Conservation (phyloP, 2,113 vertebrate genomes). For the Phylloscopus trochilus region DNA sequence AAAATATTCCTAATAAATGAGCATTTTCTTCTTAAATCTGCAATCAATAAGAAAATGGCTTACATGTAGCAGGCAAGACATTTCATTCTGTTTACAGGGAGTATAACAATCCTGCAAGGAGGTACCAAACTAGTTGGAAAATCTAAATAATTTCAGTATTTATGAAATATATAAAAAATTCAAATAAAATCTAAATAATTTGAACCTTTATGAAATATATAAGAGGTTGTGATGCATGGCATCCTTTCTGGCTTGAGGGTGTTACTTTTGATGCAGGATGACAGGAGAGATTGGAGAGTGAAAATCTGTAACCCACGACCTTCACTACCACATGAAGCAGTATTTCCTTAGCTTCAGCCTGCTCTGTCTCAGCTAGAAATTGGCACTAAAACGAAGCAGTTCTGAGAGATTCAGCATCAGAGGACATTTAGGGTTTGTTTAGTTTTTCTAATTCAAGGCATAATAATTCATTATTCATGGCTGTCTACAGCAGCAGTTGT, state of each 20-base stretch:
- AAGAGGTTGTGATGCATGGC: not conserved
- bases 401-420: not conserved
- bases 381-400: not conserved
- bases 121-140: not conserved
- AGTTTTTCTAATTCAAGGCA: not conserved
- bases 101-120: not conserved
- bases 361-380: not conserved
- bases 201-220: not conserved
- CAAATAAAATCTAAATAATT: not conserved
- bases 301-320: fast-evolving
- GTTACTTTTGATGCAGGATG: not conserved
- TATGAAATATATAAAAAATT: not conserved
- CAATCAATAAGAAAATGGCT: not conserved
- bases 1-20: not conserved
- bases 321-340: not conserved
- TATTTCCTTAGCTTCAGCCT: not conserved
- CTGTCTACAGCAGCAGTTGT: not conserved
- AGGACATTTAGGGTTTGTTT: not conserved
- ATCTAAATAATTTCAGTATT: not conserved
- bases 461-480: not conserved
- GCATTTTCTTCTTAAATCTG: not conserved
- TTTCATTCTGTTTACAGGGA: not conserved
- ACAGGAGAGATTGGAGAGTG: not conserved
- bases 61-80: not conserved
- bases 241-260: not conserved